phyloP scores from a whole-genome alignment of 1,140 invertebrate genomes.

The Mesaphorura yosii region DNA sequence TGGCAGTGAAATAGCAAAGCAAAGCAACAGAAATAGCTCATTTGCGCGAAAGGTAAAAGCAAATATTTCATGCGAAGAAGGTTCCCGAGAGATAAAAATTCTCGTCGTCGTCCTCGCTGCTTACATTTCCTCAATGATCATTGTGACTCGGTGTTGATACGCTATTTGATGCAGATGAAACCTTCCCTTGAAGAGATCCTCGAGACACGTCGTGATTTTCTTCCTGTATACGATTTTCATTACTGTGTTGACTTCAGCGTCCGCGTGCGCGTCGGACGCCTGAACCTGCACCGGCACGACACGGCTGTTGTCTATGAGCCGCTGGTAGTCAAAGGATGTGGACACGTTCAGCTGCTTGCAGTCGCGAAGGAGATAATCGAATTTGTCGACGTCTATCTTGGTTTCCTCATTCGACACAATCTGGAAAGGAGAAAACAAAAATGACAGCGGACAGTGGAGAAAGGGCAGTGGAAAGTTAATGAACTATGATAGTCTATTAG shows the following conservation, averaged over 20 bases:
- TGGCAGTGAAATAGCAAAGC: slow-evolving; percentile 1
- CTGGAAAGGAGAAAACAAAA: slow-evolving; percentile 32
- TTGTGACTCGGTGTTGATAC: slow-evolving; percentile 42
- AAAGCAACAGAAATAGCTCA: no score
- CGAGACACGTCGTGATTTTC: slow-evolving; percentile 18
- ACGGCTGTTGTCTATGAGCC: slow-evolving; percentile 29
- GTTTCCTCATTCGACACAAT: slow-evolving; percentile 52
- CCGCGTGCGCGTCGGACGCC: no score
- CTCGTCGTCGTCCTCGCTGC: slow-evolving; percentile 15
- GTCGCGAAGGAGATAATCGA: slow-evolving; percentile 56
- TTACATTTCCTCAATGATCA: slow-evolving; percentile 40
- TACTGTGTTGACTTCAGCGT: neutral
- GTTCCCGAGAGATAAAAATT: no score
- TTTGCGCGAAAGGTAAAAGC: no score
- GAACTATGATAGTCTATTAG: no score
- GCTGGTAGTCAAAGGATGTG: slow-evolving; percentile 40
- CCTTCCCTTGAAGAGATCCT: slow-evolving; percentile 21
- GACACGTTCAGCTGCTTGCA: slow-evolving; percentile 40
- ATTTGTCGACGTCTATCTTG: slow-evolving; percentile 59
- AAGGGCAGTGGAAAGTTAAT: no score
- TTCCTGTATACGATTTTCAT: slow-evolving; percentile 23
- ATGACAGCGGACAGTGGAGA: no score
- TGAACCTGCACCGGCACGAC: slow-evolving; percentile 19
- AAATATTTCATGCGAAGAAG: no score
- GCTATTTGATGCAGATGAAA: slow-evolving; percentile 39